Evolutionary conservation across 2,113 vertebrate species (phyloP).

Genomic region (Sebastes schlegelii): DNA sequence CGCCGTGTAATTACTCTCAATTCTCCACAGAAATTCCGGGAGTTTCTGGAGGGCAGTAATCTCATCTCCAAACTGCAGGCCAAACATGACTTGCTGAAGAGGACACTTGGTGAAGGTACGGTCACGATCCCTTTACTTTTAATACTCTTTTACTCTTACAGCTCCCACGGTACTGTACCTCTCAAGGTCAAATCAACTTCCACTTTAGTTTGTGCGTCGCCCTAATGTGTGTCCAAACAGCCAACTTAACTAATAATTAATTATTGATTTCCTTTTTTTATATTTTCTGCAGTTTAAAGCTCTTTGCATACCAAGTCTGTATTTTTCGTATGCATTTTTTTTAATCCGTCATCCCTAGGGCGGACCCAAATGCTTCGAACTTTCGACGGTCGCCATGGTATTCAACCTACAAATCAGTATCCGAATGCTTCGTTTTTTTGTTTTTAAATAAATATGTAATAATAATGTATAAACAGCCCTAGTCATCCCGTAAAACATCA

Average conservation of each 20-base stretch:
- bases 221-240: not conserved
- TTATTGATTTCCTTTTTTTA: not conserved
- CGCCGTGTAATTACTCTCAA: slow-evolving; percentile 71
- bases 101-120: slow-evolving; percentile 93
- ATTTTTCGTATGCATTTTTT: too few relatives aligned
- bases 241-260: not conserved
- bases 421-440: too few relatives aligned
- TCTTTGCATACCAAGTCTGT: too few relatives aligned
- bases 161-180: not conserved
- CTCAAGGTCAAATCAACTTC: not conserved
- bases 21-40: slow-evolving; percentile 95
- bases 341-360: too few relatives aligned
- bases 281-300: not conserved
- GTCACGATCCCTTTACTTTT: slow-evolving; percentile 1
- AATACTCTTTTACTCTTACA: not conserved
- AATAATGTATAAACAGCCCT: too few relatives aligned
- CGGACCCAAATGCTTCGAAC: too few relatives aligned
- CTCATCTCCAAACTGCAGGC: slow-evolving; percentile 99
- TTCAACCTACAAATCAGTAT: too few relatives aligned
- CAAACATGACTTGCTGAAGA: slow-evolving; percentile 97
- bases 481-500: too few relatives aligned
- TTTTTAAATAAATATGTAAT: too few relatives aligned
- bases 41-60: slow-evolving; percentile 98
- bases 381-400: too few relatives aligned
- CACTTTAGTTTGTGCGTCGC: not conserved